Evolutionary conservation across 2,888 invertebrate species (phyloP), one percentile per base, ranked within the genome.

Genomic region (Troilus luridus): DNA sequence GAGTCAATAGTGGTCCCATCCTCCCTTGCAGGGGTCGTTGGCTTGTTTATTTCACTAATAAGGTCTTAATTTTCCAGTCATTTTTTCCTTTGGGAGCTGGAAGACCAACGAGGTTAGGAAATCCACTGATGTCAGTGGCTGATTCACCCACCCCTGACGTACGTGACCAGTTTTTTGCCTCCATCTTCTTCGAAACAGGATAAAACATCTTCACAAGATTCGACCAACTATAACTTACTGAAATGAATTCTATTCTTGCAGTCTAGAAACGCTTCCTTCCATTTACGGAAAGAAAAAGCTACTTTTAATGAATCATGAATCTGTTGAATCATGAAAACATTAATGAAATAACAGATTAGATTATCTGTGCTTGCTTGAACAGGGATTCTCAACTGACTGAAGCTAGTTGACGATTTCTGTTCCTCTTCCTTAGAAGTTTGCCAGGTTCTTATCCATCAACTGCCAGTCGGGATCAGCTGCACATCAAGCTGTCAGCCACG

Each of bases 141-240:
- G 81, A 81, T 81, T 56, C 81, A 81, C 81, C 81, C 41, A 81
- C 54, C 81, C 81, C 54, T 81, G 81, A 81, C 81, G 81, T 81
- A 81, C 81, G 81, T 81, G 81, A 81, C 81, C 54, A 21, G 41
- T 54, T 81, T 54, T 81, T 81, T 56, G 6, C 41, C 81, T 19
- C 54, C 54, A n/a, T 54, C 54, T 41, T 81, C 81, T 21, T 21
- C 67, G 9, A 54, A 77, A 81, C 54, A 81, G 81, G 81, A 56
- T 81, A 14, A 24, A 24, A 24, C 8, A 67, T 67, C 67, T 67
- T 6, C 1, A 5, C 24, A 11, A 6, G 14, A 24, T 7, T 64
- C 11, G 19, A 62, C 19, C 21, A 62, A n/a, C 64, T 64, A 64
- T 11, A n/a, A 64, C 21, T 64, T 9, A 14, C 24, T 24, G 3